phyloP scores from a whole-genome alignment of 2,113 vertebrate genomes.

The Oophaga pumilio region DNA sequence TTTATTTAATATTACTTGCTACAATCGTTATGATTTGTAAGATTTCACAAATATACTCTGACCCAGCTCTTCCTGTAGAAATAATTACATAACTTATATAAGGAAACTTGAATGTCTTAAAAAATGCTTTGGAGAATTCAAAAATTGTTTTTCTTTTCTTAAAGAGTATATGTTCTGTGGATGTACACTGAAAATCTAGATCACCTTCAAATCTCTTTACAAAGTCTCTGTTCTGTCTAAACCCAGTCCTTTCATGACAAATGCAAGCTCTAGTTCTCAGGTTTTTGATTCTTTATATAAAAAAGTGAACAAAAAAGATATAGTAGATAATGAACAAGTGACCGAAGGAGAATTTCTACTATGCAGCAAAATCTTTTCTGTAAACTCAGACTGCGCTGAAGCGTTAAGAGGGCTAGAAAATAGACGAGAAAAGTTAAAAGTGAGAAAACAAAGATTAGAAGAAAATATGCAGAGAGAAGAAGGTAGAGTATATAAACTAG shows the following conservation, averaged over 20 bases:
- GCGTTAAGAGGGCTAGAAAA: not conserved
- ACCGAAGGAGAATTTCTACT: not conserved
- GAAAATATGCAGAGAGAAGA: not conserved
- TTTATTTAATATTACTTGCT: too few species aligned
- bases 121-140: not conserved
- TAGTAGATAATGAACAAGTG: not conserved
- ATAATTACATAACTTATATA: not conserved
- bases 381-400: not conserved
- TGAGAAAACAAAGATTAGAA: not conserved
- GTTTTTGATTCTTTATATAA: conserved; percentile 6
- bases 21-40: too few species aligned
- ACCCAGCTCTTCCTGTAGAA: not conserved
- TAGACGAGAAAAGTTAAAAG: not conserved
- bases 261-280: not conserved
- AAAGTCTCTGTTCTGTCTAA: not conserved
- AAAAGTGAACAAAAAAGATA: not conserved
- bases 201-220: not conserved
- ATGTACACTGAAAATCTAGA: not conserved
- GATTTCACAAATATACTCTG: not conserved
- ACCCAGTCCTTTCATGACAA: not conserved
- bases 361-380: conserved; percentile 11
- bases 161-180: not conserved
- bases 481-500: not conserved
- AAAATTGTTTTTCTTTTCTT: too few species aligned
- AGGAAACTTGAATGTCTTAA: not conserved